These are phyloP conservation scores for Sinella curviseta DNA, from an alignment of 1,140 invertebrate species.

Conservation along the genomic window DNA sequence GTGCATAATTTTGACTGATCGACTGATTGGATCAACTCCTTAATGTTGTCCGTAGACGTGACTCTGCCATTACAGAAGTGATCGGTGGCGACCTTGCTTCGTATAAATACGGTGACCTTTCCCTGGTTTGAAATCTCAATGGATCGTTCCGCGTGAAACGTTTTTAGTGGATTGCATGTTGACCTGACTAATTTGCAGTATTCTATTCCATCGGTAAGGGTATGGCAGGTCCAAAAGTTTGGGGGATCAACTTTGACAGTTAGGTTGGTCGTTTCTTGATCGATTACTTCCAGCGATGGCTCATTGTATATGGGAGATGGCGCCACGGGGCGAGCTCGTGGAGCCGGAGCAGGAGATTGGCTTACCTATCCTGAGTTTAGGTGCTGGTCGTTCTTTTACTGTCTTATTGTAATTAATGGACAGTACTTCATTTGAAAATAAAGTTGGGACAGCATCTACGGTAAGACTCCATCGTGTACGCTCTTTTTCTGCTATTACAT, in stretches of 20 bases:
- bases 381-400: not conserved
- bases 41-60: not conserved
- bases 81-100: not conserved
- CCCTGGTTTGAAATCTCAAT: not conserved
- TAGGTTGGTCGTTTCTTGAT: not conserved
- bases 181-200: not conserved
- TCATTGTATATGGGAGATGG: not conserved
- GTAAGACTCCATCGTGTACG: not conserved
- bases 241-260: not conserved
- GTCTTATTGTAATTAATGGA: not conserved
- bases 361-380: no score
- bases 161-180: not conserved
- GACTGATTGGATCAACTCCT: not conserved
- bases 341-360: not conserved
- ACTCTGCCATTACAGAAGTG: not conserved
- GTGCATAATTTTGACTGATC: not conserved
- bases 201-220: not conserved
- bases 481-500: not conserved
- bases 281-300: no score
- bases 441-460: not conserved
- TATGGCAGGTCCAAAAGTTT: not conserved
- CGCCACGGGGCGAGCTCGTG: not conserved
- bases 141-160: no score
- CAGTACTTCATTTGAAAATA: not conserved
- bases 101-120: not conserved